phyloP scores from a whole-genome alignment of 2,797 vertebrate species.

The Sciaenops ocellatus region DNA sequence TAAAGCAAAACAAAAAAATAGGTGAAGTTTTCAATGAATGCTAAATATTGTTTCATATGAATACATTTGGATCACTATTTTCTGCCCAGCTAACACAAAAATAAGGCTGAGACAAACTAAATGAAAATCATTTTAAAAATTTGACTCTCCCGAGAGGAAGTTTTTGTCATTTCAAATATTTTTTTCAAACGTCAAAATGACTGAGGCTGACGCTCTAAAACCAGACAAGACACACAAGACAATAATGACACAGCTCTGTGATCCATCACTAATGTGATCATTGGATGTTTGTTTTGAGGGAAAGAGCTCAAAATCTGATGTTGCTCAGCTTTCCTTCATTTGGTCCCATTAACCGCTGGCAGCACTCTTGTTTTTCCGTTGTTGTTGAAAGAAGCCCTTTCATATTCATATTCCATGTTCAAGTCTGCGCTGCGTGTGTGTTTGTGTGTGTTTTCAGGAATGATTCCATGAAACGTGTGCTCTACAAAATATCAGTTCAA shows the following conservation, averaged over 20 bases:
- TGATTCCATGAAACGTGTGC: constrained; percentile 35
- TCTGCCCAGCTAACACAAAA: constrained; percentile 1
- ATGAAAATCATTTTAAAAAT: constrained; percentile 13
- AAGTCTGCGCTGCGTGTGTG: constrained; percentile 46
- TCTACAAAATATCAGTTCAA: constrained; percentile 37
- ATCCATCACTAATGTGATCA: constrained; percentile 76
- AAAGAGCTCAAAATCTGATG: constrained; percentile 75
- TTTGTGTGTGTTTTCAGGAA: constrained; percentile 48
- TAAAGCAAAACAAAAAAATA: neutral
- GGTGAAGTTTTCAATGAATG: neutral
- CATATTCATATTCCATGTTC: constrained; percentile 79
- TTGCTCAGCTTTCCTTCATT: constrained; percentile 82
- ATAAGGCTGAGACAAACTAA: too few relatives aligned
- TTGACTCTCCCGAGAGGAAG: neutral
- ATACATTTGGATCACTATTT: neutral
- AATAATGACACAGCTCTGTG: constrained; percentile 74
- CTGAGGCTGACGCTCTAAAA: constrained; percentile 18
- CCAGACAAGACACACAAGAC: constrained; percentile 64
- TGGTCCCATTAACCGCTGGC: constrained; percentile 81
- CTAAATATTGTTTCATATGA: neutral
- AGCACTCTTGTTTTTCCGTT: constrained; percentile 79
- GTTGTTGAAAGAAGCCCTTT: constrained; percentile 79
- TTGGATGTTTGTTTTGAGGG: constrained; percentile 82
- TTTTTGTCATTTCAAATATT: constrained; percentile 28
- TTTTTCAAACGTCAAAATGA: constrained; percentile 33